phyloP scores from a whole-genome alignment of 2,113 vertebrate species.

The Prinia subflava region DNA sequence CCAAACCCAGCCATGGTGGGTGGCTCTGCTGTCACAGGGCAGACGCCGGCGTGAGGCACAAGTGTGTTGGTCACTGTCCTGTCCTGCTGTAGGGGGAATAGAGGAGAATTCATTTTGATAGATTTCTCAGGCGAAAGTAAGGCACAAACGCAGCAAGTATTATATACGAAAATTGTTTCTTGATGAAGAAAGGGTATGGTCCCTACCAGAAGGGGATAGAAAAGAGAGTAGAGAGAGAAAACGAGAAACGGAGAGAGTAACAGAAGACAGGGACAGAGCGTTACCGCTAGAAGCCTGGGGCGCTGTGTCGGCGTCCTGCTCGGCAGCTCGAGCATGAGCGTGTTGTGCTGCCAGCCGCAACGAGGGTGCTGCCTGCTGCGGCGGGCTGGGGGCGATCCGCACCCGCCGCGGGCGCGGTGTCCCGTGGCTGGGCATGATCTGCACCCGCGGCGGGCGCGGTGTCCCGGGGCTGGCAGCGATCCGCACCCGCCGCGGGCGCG shows the following conservation, averaged over 20 bases:
- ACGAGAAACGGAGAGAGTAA: not conserved
- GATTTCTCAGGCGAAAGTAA: not conserved
- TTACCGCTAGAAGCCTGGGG: not conserved
- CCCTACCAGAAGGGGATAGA: not conserved
- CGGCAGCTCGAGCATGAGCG: not conserved
- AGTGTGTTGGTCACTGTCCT: too few species aligned
- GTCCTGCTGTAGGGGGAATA: too few species aligned
- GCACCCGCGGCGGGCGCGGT: too few species aligned
- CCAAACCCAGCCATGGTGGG: not conserved
- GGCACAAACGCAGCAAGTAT: not conserved
- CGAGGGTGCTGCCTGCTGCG: not conserved
- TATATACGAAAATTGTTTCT: not conserved
- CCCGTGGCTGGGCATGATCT: not conserved
- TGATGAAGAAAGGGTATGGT: not conserved
- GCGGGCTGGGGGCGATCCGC: not conserved
- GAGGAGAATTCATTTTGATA: not conserved
- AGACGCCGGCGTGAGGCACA: rapidly evolving
- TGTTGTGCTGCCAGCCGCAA: not conserved
- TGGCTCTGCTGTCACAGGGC: not conserved
- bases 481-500: too few species aligned
- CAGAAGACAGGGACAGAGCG: too few species aligned
- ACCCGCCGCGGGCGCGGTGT: too few species aligned
- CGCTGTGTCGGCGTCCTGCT: not conserved
- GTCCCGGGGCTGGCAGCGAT: too few species aligned
- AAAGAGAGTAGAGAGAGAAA: not conserved